Conservation (phyloP, 1,140 invertebrate species). For the Zaprionus africanus region DNA sequence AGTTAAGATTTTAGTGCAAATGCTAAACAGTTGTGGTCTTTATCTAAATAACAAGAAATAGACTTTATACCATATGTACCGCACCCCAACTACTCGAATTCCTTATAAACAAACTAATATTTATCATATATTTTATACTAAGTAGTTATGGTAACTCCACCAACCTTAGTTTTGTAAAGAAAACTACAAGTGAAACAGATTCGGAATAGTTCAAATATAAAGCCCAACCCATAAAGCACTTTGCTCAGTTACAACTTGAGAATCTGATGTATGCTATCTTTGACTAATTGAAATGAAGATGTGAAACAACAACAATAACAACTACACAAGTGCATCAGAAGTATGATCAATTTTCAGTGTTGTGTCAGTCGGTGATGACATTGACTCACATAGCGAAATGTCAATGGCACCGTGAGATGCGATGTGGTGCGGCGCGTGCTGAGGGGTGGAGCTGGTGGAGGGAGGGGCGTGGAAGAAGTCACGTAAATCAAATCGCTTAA, state of each 20-base stretch:
- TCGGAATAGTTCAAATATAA: neutral
- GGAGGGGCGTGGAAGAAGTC: slow-evolving; percentile 8
- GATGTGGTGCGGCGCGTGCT: neutral
- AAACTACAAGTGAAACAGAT: neutral
- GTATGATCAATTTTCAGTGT: slow-evolving; percentile 34
- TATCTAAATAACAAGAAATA: too few species aligned
- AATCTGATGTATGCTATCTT: slow-evolving; percentile 41
- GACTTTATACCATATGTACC: too few species aligned
- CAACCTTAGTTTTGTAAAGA: too few species aligned
- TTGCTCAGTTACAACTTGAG: neutral
- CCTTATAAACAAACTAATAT: too few species aligned
- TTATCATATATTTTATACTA: too few species aligned
- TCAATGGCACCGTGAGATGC: slow-evolving; percentile 22
- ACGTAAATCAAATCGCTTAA: slow-evolving; percentile 25
- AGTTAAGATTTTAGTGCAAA: neutral
- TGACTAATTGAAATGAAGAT: slow-evolving; percentile 17
- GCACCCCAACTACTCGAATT: too few species aligned
- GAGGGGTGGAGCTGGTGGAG: neutral
- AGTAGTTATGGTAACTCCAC: too few species aligned
- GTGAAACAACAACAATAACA: slow-evolving; percentile 44
- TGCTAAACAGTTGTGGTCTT: too few species aligned
- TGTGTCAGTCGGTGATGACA: slow-evolving; percentile 26
- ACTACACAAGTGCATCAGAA: slow-evolving; percentile 16
- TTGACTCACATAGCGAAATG: slow-evolving; percentile 44
- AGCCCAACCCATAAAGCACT: neutral